Evolutionary conservation across 35 echinoderm and acorn worm species (phyloP), one percentile per base, ranked within the genome.

Genomic region (Amphiura filiformis): DNA sequence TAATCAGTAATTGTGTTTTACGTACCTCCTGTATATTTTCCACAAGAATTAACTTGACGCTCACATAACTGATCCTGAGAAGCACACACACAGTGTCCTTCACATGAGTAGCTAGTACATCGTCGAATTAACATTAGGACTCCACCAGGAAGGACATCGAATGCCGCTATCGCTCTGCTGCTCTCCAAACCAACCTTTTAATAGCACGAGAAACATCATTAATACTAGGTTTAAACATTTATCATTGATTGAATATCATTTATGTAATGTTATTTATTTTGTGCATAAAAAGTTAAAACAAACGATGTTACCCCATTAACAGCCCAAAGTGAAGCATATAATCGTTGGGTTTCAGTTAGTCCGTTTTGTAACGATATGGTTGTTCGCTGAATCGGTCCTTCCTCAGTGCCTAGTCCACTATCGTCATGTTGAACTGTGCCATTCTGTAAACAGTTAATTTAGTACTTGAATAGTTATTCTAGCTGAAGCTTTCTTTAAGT

Each of bases 251-350:
- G n/a, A n/a, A n/a, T n/a, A n/a, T n/a, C n/a, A n/a, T n/a, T n/a
- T n/a, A n/a, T n/a, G n/a, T n/a, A n/a, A n/a, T n/a, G n/a, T n/a
- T n/a, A n/a, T n/a, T n/a, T n/a, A n/a, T n/a, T n/a, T n/a, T n/a
- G n/a, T n/a, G n/a, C n/a, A n/a, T n/a, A n/a, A n/a, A n/a, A n/a
- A n/a, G n/a, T n/a, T n/a, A n/a, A n/a, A n/a, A n/a, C n/a, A n/a
- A n/a, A n/a, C n/a, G n/a, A 64, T 35, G n/a, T 79, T 79, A 79
- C 77, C 77, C 15, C 34, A 35, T 79, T 79, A 20, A 79, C 77
- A 32, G 77, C 77, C 77, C 77, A 79, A 15, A 79, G 34, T 4
- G 34, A 32, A 34, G 34, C 38, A 38, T 79, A 79, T 0, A 79
- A 32, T n/a, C 34, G 34, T 11, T 26, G 81, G 37, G 26, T 44